Evolutionary conservation across 1,140 invertebrate species (phyloP).

Genomic region (Eupristina koningsbergeri): DNA sequence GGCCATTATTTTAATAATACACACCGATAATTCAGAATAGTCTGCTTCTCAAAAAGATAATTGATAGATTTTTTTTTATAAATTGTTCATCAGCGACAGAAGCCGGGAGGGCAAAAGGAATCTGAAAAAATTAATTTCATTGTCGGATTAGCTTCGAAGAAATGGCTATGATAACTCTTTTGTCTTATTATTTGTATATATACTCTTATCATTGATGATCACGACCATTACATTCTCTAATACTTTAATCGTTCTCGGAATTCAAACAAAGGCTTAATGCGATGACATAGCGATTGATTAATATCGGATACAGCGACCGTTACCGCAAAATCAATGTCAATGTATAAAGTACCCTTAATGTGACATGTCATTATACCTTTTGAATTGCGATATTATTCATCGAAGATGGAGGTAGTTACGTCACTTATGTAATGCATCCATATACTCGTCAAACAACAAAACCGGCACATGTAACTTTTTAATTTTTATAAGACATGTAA

Average conservation of each 20-base stretch:
- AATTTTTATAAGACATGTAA: background rate
- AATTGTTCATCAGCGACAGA: no score
- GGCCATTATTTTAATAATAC: no score
- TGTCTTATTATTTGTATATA: slow-evolving; percentile 40
- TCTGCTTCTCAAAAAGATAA: no score
- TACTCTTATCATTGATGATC: no score
- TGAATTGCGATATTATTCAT: slow-evolving; percentile 34
- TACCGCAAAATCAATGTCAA: slow-evolving; percentile 12
- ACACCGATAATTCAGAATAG: no score
- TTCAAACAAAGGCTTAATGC: slow-evolving; percentile 24
- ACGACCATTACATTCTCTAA: no score
- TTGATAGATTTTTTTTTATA: no score
- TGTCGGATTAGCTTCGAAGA: background rate
- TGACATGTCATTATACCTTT: slow-evolving; percentile 42
- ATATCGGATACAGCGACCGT: background rate
- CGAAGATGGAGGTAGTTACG: background rate
- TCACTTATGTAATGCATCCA: background rate
- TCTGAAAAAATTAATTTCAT: background rate
- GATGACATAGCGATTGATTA: slow-evolving; percentile 48
- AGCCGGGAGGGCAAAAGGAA: no score
- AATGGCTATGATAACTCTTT: slow-evolving; percentile 14
- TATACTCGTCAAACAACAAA: no score
- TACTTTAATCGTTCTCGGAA: slow-evolving; percentile 31
- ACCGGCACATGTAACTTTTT: background rate
- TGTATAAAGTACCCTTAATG: background rate